Evolutionary conservation across 2,797 vertebrate species (phyloP), one percentile per base, ranked within the genome.

Genomic region (Pygocentrus nattereri): DNA sequence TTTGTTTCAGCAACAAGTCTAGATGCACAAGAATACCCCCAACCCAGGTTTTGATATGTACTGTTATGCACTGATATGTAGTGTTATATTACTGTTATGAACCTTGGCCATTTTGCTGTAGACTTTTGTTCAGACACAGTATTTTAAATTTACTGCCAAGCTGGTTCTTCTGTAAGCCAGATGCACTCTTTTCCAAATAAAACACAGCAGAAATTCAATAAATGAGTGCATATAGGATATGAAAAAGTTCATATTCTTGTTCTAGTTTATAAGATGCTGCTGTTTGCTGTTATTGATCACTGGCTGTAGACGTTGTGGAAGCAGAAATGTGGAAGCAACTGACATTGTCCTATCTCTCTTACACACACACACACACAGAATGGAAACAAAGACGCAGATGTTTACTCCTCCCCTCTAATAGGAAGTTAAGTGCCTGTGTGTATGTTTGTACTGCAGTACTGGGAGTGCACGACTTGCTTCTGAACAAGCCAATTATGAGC

Each of bases 401-500:
- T 90, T 89, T 90, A 88, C 89, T 90, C 91, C 92, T 92, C 90
- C 90, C 88, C 82, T 87, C 90, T 94, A 93, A 94, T 93, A 93
- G 94, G 90, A 91, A 92, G 91, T 92, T 91, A 89, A 89, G 92
- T 93, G 92, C 91, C 90, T 91, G 92, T 92, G 90, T 88, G 88
- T 85, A 49, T 92, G 91, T 93, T 93, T 93, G 90, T 89, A 89
- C 89, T 90, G 90, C 90, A 88, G 91, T 92, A 91, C 91, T 92
- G 91, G 92, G 92, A 94, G 90, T 90, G 92, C 87, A 89, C 90
- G 88, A 89, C 90, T 92, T 91, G 90, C 90, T 91, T 92, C 92
- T 91, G 92, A 94, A 94, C 93, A 93, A 93, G 89, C 94, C 94
- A 95, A 94, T 95, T 94, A 94, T 92, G 88, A 91, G 86, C 85